phyloP scores from a whole-genome alignment of 1,140 invertebrate species.

The Trachelipus rathkii region DNA sequence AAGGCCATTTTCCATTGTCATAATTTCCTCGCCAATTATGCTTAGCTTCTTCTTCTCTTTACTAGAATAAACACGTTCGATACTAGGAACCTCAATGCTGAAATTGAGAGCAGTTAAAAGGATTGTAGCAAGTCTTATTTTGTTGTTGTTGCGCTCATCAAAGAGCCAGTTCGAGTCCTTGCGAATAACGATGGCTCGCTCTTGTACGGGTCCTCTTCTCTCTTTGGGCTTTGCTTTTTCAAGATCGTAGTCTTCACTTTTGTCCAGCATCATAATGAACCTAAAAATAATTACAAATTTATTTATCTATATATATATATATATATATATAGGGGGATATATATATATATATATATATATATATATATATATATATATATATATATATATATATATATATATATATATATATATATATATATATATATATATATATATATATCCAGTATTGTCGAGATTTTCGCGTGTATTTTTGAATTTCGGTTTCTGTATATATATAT shows the following conservation, averaged over 20 bases:
- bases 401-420: background rate
- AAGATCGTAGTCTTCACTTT: conserved; percentile 34
- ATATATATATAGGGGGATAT: background rate
- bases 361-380: background rate
- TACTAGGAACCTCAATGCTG: conserved; percentile 40
- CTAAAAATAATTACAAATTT: conserved; percentile 6
- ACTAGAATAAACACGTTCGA: conserved; percentile 23
- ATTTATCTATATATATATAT: background rate
- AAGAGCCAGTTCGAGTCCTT: conserved; percentile 42
- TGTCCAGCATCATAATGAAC: conserved; percentile 35
- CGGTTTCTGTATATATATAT: conserved; percentile 3
- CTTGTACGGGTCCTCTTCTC: conserved; percentile 32
- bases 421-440: conserved; percentile 13
- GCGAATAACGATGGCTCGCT: conserved; percentile 40
- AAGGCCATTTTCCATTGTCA: no score
- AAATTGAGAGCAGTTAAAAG: conserved; percentile 41
- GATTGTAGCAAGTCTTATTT: conserved; percentile 40
- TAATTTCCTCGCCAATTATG: background rate
- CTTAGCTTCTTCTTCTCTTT: background rate
- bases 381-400: no score
- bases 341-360: background rate
- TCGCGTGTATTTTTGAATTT: no score
- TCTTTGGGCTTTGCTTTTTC: conserved; percentile 24
- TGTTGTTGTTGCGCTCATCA: conserved; percentile 38
- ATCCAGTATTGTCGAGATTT: no score